phyloP scores from a whole-genome alignment of 2,113 vertebrate genomes.

The Engystomops pustulosus region DNA sequence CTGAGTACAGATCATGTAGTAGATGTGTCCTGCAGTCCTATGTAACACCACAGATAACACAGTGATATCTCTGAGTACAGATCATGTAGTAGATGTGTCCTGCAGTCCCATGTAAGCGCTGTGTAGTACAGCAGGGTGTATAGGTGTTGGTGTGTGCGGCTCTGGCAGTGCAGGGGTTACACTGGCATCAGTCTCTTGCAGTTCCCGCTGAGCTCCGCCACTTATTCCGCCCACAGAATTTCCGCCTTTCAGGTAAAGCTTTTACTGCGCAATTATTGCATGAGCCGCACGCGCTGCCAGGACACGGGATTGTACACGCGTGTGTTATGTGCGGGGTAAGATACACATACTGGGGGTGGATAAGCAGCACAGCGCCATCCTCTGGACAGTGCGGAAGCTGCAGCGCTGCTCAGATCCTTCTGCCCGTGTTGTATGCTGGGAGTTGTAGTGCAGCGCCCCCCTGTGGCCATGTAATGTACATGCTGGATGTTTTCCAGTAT shows the following conservation, averaged over 20 bases:
- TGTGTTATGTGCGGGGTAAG: background rate
- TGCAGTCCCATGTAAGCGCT: background rate
- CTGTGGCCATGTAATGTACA: too few species aligned
- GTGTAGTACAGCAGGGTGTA: background rate
- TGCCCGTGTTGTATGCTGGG: background rate
- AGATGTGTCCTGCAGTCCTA: background rate
- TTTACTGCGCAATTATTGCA: conserved; percentile 53
- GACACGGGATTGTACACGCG: background rate
- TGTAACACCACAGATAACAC: background rate
- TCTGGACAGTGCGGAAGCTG: too few species aligned
- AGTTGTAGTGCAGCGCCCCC: background rate
- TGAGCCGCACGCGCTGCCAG: conserved; percentile 18
- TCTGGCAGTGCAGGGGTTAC: conserved; percentile 43
- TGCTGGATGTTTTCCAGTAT: too few species aligned
- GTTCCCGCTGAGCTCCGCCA: conserved; percentile 30
- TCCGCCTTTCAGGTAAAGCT: conserved; percentile 53
- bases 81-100: background rate
- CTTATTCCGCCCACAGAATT: conserved; percentile 55
- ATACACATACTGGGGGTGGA: too few species aligned
- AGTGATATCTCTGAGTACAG: background rate
- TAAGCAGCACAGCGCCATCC: too few species aligned
- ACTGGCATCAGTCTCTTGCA: conserved; percentile 40
- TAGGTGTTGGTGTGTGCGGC: background rate
- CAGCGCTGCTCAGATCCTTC: background rate
- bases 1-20: background rate